phyloP scores from a whole-genome alignment of 2,797 vertebrate species.

The Sus cebifrons region DNA sequence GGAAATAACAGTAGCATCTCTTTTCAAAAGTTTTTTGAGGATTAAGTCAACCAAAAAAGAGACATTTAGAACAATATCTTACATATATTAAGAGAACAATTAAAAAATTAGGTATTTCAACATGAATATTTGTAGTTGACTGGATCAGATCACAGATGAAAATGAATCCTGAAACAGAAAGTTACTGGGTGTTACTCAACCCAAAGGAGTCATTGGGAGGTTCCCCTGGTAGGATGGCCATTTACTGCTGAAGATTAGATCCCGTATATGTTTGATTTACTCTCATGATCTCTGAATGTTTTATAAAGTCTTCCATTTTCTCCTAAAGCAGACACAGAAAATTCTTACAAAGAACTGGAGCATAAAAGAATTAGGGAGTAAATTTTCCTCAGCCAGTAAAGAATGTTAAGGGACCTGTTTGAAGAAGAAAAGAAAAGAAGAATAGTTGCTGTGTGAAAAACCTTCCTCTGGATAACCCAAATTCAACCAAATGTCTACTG shows the following conservation, averaged over 20 bases:
- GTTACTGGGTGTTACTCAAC: background rate
- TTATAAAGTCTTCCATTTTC: background rate
- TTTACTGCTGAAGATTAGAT: background rate
- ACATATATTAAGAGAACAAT: background rate
- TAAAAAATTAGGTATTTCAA: background rate
- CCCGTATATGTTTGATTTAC: background rate
- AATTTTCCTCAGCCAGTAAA: background rate
- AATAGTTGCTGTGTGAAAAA: background rate
- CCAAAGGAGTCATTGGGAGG: background rate
- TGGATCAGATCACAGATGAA: background rate
- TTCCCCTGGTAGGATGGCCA: background rate
- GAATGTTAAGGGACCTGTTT: background rate
- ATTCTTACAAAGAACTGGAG: background rate
- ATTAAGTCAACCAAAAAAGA: constrained; percentile 5
- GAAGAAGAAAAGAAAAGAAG: background rate
- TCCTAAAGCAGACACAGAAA: background rate
- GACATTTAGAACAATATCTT: background rate
- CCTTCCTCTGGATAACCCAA: background rate
- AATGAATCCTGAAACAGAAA: background rate
- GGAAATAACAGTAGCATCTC: background rate
- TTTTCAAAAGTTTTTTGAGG: background rate
- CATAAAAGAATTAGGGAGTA: background rate
- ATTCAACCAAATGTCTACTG: background rate
- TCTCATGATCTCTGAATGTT: background rate
- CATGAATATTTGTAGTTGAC: constrained; percentile 28